Conservation (phyloP, 30 jellyfish, hydroid and myxozoan species). For the Kudoa iwatai region DNA sequence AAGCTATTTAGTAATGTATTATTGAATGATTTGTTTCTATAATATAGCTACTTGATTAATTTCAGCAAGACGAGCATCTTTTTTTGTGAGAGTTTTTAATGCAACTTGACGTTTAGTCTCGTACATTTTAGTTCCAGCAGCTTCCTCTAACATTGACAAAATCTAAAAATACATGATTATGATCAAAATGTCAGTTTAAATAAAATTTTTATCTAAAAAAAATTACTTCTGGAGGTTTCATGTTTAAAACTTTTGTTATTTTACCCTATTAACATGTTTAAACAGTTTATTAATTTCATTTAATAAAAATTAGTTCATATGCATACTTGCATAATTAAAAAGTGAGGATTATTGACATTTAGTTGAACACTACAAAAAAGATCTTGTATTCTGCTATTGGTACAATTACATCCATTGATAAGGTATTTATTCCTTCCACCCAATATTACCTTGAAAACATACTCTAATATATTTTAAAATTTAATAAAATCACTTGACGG, state of each 20-base stretch:
- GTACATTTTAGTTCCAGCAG: constrained; percentile 78
- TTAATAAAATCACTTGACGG: constrained; percentile 16
- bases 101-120: constrained; percentile 52
- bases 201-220: not conserved
- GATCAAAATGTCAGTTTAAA: not conserved
- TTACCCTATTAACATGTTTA: too few relatives aligned
- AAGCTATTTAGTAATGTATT: constrained; percentile 5
- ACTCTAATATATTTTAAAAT: not conserved
- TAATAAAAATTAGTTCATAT: not conserved
- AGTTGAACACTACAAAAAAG: constrained; percentile 52
- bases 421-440: constrained; percentile 76
- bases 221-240: constrained; percentile 78
- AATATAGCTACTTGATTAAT: constrained; percentile 10
- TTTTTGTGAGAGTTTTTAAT: constrained; percentile 34
- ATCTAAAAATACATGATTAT: constrained; percentile 7
- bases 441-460: constrained; percentile 17
- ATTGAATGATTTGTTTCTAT: not conserved
- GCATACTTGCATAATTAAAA: constrained; percentile 59
- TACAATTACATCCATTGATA: constrained; percentile 69
- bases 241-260: constrained; percentile 35
- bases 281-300: too few relatives aligned
- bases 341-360: constrained; percentile 59
- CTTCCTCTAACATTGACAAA: constrained; percentile 67
- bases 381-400: constrained; percentile 35
- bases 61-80: constrained; percentile 21